A percentile compares a stretch with the other conserved stretches of the same genome.
These are phyloP conservation scores for Eudemis profundana DNA, from an alignment of 2,888 invertebrate genomes.

Conservation along the genomic window DNA sequence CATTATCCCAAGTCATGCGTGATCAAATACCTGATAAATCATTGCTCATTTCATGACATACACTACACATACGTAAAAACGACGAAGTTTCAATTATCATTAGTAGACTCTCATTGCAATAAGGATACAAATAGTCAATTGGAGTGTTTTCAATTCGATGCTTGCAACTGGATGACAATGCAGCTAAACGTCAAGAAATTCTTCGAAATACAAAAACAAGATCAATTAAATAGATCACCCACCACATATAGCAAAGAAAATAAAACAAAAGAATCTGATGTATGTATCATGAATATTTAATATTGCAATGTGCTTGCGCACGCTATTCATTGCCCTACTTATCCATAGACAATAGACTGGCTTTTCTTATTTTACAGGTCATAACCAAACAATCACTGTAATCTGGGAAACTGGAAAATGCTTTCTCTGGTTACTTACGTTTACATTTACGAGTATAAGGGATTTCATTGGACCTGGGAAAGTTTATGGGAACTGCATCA, in stretches of 20 bases:
- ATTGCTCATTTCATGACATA: too few relatives aligned
- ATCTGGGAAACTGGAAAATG: background rate
- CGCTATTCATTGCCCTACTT: constrained; percentile 17
- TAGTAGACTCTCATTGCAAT: too few relatives aligned
- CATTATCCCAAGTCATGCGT: background rate
- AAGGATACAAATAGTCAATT: too few relatives aligned
- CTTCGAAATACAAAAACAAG: background rate
- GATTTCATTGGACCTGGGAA: background rate
- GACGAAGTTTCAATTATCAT: too few relatives aligned
- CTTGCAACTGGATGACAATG: background rate
- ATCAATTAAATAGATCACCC: background rate
- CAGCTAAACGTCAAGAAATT: background rate
- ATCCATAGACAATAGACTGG: constrained; percentile 5
- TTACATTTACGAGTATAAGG: background rate
- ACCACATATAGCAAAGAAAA: background rate
- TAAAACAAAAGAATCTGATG: constrained; percentile 2
- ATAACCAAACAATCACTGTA: background rate
- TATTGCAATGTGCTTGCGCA: background rate
- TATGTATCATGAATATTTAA: constrained; percentile 18
- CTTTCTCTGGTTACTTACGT: background rate
- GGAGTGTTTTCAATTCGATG: too few relatives aligned
- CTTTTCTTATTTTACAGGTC: constrained; percentile 4
- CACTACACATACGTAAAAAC: too few relatives aligned
- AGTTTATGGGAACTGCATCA: background rate
- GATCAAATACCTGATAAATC: too few relatives aligned